Evolutionary conservation across 2,797 vertebrate genomes (phyloP), one percentile per base, ranked within the genome.

Genomic region (Anomalospiza imberbis): DNA sequence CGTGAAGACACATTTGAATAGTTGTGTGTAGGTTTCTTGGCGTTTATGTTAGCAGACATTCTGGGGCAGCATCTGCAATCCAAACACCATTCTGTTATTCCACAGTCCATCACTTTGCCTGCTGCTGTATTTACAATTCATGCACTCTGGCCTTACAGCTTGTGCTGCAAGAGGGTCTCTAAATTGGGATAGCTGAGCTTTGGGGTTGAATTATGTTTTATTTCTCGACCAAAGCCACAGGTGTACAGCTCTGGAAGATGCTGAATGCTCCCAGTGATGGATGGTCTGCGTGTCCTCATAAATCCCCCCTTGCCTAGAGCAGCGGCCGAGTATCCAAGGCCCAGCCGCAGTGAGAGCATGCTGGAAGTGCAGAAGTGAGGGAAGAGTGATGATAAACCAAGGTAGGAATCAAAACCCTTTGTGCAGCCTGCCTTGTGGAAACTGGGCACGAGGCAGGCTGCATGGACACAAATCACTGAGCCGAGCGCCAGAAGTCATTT

Each of bases 21-120:
- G 58, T 17, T 85, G 54, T 62, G 24, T 53, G 48, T 61, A 92
- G 81, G 57, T 96, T 96, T 95, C 80, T 81, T 95, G 80, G 89
- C 32, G 0, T 83, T 92, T 60, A 42, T 61, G 40, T 74, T 36
- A 94, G 86, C 82, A 93, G 88, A 81, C 73, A 18, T 95, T 94
- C 86, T 88, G 61, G 91, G 61, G 62, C 57, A 94, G 81, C 93
- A 94, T 90, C 77, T 94, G 77, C 84, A 96, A 93, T 88, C 72
- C 58, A 93, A 97, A 95, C 72, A 86, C 44, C 32, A 51, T 74
- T 55, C 47, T 28, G 65, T 79, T 93, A 88, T 85, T 91, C 83
- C 84, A 93, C 72, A 93, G 70, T 74, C 90, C 75, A 95, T 96
- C 89, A 80, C 70, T 82, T 91, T 57, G 34, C 58, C 58, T 76